Percentiles rank a stretch among this genome's conserved stretches.
phyloP scores from a whole-genome alignment of 1,140 invertebrate genomes.

The Aphidius ervi region DNA sequence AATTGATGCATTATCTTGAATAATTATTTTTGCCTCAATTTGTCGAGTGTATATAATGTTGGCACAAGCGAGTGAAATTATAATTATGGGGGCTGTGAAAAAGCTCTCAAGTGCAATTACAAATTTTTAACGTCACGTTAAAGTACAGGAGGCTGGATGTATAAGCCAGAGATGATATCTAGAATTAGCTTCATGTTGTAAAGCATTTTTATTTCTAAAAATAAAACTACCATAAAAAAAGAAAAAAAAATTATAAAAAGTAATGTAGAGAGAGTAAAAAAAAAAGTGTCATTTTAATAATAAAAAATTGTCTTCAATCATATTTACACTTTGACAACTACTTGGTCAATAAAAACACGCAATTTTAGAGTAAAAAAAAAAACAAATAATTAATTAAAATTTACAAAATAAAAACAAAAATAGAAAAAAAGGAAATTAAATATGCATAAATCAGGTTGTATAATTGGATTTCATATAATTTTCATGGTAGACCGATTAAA shows the following conservation, averaged over 20 bases:
- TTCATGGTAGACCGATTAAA: too few relatives aligned
- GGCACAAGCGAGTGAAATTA: conserved; percentile 1
- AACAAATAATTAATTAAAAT: too few relatives aligned
- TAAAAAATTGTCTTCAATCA: too few relatives aligned
- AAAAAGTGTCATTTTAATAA: not conserved
- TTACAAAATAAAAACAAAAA: too few relatives aligned
- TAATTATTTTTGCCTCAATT: conserved; percentile 5
- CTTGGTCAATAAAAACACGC: conserved; percentile 19
- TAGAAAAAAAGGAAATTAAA: not conserved
- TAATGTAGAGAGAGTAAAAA: not conserved
- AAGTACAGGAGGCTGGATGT: not conserved
- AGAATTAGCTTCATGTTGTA: too few relatives aligned
- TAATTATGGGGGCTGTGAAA: conserved; percentile 4
- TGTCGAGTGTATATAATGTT: not conserved
- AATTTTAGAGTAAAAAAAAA: conserved; percentile 20
- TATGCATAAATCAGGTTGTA: conserved; percentile 5
- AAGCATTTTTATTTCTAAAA: conserved; percentile 5
- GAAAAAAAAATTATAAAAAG: not conserved
- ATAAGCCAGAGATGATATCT: not conserved
- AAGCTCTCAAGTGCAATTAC: conserved; percentile 10
- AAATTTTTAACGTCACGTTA: not conserved
- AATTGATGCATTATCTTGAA: conserved; percentile 3
- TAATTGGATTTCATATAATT: conserved; percentile 27
- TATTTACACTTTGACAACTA: conserved; percentile 4
- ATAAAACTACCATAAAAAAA: conserved; percentile 3